These are phyloP conservation scores for Parauchenoglanis ngamensis DNA, from an alignment of 2,797 vertebrate genomes.

Conservation along the genomic window DNA sequence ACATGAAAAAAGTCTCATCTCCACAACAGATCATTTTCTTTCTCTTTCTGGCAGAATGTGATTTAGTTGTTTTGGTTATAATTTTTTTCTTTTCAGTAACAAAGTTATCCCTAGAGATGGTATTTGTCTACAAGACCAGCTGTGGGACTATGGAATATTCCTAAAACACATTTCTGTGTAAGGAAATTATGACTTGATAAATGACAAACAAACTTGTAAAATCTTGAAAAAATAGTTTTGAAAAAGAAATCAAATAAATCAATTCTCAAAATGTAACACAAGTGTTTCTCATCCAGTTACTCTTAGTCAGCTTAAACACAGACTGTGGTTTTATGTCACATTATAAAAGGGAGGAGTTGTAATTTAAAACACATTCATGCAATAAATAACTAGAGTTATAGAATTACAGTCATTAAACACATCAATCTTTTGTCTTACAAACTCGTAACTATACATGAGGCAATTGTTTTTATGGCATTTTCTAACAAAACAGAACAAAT, in stretches of 20 bases:
- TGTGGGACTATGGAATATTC: conserved; percentile 49
- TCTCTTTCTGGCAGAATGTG: conserved; percentile 11
- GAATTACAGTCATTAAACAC: conserved; percentile 22
- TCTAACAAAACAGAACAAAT: conserved; percentile 3
- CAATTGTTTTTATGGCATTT: conserved; percentile 9
- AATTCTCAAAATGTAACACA: conserved; percentile 3
- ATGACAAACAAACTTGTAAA: conserved; percentile 32
- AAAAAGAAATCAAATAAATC: conserved; percentile 18
- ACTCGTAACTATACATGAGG: neutral
- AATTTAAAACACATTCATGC: conserved; percentile 23
- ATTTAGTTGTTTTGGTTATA: conserved; percentile 49
- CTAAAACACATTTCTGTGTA: conserved; percentile 22
- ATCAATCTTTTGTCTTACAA: conserved; percentile 18
- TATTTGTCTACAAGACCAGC: conserved; percentile 62
- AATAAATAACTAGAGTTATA: conserved; percentile 14
- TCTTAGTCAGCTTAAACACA: conserved; percentile 9
- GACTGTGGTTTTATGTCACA: conserved; percentile 13
- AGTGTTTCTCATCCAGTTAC: conserved; percentile 18
- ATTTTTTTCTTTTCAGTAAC: conserved; percentile 57
- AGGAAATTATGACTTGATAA: conserved; percentile 34
- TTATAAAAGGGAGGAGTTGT: conserved; percentile 30
- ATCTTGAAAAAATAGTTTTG: neutral
- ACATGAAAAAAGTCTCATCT: neutral
- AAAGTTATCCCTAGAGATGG: conserved; percentile 64
- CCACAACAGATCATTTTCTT: neutral